These are phyloP conservation scores for Harpagoxenus sublaevis DNA, from an alignment of 2,888 invertebrate genomes.

Conservation along the genomic window DNA sequence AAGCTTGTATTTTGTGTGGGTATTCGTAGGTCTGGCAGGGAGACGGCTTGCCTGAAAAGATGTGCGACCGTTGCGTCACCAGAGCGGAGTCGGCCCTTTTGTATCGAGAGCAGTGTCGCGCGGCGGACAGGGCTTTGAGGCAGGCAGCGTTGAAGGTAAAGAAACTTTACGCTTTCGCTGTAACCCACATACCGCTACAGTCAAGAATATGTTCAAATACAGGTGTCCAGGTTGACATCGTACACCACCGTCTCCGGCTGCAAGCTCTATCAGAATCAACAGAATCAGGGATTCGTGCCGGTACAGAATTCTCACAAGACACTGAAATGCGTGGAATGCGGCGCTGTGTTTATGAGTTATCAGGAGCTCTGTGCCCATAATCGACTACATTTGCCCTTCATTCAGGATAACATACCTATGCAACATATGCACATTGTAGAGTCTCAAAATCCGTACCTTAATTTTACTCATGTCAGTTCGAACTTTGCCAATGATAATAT, in stretches of 20 bases:
- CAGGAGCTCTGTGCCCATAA: slow-evolving; percentile 81
- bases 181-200: too few species aligned
- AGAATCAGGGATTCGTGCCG: slow-evolving; percentile 78
- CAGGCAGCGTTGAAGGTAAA: slow-evolving; percentile 83
- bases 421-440: slow-evolving; percentile 83
- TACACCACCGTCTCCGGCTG: slow-evolving; percentile 77
- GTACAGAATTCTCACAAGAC: slow-evolving; percentile 78
- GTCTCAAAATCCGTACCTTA: slow-evolving; percentile 78
- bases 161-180: neutral
- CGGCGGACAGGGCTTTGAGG: slow-evolving; percentile 84
- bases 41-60: slow-evolving; percentile 84
- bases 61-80: slow-evolving; percentile 84
- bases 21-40: slow-evolving; percentile 83
- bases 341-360: slow-evolving; percentile 78
- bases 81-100: slow-evolving; percentile 84
- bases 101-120: slow-evolving; percentile 84
- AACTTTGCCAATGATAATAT: slow-evolving; percentile 62
- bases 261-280: slow-evolving; percentile 81
- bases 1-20: neutral
- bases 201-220: neutral
- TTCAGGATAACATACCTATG: slow-evolving; percentile 77
- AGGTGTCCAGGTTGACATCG: slow-evolving; percentile 81
- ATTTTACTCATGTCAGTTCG: slow-evolving; percentile 73
- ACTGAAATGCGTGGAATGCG: slow-evolving; percentile 81
- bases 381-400: slow-evolving; percentile 79